phyloP scores from a whole-genome alignment of 1,140 invertebrate genomes.

The Riptortus pedestris region DNA sequence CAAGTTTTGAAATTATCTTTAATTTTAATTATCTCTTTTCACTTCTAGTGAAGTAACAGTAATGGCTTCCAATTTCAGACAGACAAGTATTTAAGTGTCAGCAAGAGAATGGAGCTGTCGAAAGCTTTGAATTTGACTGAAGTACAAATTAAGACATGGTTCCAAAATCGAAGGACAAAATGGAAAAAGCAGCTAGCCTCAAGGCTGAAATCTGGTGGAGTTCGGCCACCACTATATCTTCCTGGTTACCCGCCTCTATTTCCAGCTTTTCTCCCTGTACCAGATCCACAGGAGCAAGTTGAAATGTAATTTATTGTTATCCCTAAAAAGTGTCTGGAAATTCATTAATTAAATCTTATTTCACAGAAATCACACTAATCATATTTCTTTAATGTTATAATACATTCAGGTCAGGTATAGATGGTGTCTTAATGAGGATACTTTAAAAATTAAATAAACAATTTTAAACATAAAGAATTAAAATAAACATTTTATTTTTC shows the following conservation, averaged over 20 bases:
- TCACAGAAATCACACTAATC: too few species aligned
- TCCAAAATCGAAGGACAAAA: constrained; percentile 87
- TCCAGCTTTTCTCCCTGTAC: neutral
- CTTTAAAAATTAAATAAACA: too few species aligned
- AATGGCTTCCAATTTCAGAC: too few species aligned
- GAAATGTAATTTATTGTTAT: neutral
- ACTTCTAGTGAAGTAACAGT: too few species aligned
- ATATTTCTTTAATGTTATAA: too few species aligned
- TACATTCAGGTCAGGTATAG: too few species aligned
- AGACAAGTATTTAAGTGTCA: constrained; percentile 91
- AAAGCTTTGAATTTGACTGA: constrained; percentile 80
- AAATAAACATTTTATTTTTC: too few species aligned
- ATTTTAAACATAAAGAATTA: too few species aligned
- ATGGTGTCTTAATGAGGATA: too few species aligned
- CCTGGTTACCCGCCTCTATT: constrained; percentile 3
- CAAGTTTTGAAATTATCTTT: too few species aligned
- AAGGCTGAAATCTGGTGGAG: constrained; percentile 51
- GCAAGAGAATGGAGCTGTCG: constrained; percentile 85
- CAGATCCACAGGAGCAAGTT: neutral
- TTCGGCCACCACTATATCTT: neutral
- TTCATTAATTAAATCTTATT: too few species aligned
- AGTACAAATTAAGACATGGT: constrained; percentile 97
- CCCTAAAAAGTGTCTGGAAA: neutral
- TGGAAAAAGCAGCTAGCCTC: constrained; percentile 94
- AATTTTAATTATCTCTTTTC: too few species aligned